Evolutionary conservation across 2,113 vertebrate species (phyloP).

Genomic region (Chunga burmeisteri): DNA sequence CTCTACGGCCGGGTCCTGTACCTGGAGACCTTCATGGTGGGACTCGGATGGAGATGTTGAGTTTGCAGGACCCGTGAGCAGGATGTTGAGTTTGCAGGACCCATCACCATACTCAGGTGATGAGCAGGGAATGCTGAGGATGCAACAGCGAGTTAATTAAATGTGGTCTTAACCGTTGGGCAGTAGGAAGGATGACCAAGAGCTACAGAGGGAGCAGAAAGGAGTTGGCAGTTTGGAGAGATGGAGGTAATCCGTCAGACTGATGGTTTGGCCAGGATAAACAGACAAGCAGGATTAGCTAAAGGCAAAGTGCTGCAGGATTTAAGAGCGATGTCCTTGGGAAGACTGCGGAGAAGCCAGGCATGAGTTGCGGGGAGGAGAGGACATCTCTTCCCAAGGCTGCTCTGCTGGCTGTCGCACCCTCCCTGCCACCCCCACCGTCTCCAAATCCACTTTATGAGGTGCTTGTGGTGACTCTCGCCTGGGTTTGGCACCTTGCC

Average conservation of each 20-base stretch:
- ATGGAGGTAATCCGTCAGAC: background rate
- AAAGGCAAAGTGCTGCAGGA: background rate
- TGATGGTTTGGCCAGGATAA: background rate
- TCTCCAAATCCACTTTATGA: background rate
- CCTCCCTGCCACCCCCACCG: background rate
- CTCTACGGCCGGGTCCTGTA: accelerated
- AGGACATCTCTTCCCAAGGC: background rate
- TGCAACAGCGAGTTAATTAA: background rate
- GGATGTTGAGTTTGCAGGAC: background rate
- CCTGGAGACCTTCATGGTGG: background rate
- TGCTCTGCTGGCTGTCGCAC: background rate
- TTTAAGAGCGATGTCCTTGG: background rate
- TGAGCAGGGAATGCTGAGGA: background rate
- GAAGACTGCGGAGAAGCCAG: accelerated
- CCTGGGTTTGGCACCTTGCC: background rate
- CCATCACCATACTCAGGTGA: background rate
- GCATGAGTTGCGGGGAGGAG: accelerated
- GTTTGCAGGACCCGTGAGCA: accelerated
- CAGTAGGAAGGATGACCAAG: background rate
- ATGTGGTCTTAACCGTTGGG: background rate
- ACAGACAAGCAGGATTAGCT: background rate
- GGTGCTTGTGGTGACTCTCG: background rate
- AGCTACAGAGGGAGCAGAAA: background rate
- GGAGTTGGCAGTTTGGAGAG: background rate
- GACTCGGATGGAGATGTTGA: accelerated